Evolutionary conservation across 2,888 invertebrate species (phyloP), one percentile per base, ranked within the genome.

Genomic region (Ophion ellenae): DNA sequence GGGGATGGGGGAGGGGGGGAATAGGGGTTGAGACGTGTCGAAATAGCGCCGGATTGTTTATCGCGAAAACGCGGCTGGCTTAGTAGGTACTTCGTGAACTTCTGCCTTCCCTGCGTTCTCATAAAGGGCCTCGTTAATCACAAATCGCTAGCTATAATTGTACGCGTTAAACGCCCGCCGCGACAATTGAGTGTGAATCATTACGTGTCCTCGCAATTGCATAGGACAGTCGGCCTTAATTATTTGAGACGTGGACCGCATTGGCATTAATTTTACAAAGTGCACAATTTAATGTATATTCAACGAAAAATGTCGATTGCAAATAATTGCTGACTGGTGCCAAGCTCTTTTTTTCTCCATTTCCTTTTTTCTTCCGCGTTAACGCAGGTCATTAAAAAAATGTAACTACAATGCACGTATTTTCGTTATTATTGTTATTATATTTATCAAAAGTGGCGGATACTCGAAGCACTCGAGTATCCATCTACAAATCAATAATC

Each of bases 101-200:
- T 66, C 67, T 28, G 24, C 69, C 80, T 73, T 17, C 73, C 66
- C 47, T 59, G 28, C 73, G 24, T 40, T 73, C 59, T n/a, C 24
- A 36, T 32, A 76, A 66, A 57, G 24, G n/a, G n/a, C 57, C 76
- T 71, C 76, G 70, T 77, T 82, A 82, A 82, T 82, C 82, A 77
- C 82, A 64, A 77, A 85, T 82, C 78, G 69, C n/a, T 64, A 64
- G 36, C 36, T 78, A 79, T 79, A 85, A 85, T 82, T 79, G 75
- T 77, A 70, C 78, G 85, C 70, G 75, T 78, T 85, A 85, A 79
- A 75, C 75, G 71, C 47, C 61, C 79, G 53, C 61, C 79, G 53
- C 53, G 82, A 82, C 79, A 75, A 79, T 85, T 79, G 75, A 79
- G 79, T 82, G 82, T 61, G 75, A 82, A 75, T 79, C 71, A 67